These are phyloP conservation scores for Triplophysa siluroides DNA, from an alignment of 2,113 vertebrate species.

Conservation along the genomic window DNA sequence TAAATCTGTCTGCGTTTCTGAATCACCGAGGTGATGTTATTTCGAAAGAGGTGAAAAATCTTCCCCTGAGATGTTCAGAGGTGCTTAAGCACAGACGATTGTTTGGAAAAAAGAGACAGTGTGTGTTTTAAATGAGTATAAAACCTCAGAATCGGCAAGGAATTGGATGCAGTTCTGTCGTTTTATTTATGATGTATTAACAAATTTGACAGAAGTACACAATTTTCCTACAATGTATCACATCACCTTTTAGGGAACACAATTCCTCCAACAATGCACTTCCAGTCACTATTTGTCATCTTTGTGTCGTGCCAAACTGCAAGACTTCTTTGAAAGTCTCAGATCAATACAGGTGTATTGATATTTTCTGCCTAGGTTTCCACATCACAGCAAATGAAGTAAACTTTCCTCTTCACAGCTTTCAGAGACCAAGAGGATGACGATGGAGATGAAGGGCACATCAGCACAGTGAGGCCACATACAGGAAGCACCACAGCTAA, in stretches of 20 bases:
- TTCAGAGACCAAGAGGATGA: constrained; percentile 73
- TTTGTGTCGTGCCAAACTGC: too few species aligned
- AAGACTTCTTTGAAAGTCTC: too few species aligned
- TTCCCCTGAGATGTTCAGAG: not conserved
- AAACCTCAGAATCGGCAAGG: not conserved
- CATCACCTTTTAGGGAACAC: too few species aligned
- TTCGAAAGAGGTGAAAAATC: constrained; percentile 11
- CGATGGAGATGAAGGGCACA: constrained; percentile 63
- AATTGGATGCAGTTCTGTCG: too few species aligned
- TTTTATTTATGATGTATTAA: too few species aligned
- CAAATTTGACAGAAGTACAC: not conserved
- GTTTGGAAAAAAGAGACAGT: not conserved
- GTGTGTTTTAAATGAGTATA: not conserved
- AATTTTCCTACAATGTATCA: too few species aligned
- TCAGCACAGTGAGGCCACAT: constrained; percentile 72
- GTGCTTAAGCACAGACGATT: not conserved
- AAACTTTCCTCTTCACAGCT: constrained; percentile 68
- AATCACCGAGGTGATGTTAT: constrained; percentile 15
- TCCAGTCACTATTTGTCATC: too few species aligned
- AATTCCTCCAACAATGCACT: too few species aligned
- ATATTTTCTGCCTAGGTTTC: not conserved
- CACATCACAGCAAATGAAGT: not conserved
- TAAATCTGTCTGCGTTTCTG: not conserved
- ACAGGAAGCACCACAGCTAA: constrained; percentile 78
- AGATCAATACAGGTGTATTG: not conserved